Conservation (phyloP, 2,113 vertebrate genomes). For the Pedionomus torquatus region DNA sequence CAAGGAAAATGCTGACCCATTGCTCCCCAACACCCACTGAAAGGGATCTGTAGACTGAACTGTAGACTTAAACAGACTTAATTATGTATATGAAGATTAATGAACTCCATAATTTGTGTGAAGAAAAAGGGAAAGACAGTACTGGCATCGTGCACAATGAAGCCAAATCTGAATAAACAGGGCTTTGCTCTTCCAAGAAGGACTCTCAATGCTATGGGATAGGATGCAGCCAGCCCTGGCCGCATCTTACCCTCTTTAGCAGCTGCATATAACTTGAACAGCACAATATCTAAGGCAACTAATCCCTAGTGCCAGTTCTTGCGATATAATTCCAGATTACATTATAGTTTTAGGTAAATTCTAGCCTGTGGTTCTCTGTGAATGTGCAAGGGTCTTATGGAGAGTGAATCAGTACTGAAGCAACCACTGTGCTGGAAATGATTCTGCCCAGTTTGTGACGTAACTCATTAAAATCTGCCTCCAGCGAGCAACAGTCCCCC, state of each 20-base stretch:
- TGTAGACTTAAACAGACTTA: not conserved
- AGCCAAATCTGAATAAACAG: not conserved
- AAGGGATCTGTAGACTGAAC: not conserved
- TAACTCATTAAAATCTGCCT: not conserved
- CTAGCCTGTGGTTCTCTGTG: not conserved
- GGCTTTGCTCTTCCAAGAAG: not conserved
- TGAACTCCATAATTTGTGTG: not conserved
- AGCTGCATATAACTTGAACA: not conserved
- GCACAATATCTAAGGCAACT: not conserved
- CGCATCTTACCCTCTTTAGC: not conserved
- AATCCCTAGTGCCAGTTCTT: not conserved
- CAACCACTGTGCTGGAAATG: not conserved
- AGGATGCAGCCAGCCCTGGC: not conserved
- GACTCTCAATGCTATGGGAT: not conserved
- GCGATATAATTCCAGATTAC: not conserved
- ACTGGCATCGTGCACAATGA: not conserved
- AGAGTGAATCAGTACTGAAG: not conserved
- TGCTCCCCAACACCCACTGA: not conserved
- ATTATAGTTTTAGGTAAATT: not conserved
- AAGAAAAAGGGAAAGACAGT: not conserved
- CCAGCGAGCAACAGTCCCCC: not conserved
- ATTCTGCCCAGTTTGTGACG: not conserved
- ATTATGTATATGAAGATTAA: slow-evolving; percentile 25
- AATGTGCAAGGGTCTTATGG: not conserved
- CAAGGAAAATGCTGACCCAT: not conserved